These are phyloP conservation scores for Trilocha varians DNA, from an alignment of 2,888 invertebrate genomes.

Conservation along the genomic window DNA sequence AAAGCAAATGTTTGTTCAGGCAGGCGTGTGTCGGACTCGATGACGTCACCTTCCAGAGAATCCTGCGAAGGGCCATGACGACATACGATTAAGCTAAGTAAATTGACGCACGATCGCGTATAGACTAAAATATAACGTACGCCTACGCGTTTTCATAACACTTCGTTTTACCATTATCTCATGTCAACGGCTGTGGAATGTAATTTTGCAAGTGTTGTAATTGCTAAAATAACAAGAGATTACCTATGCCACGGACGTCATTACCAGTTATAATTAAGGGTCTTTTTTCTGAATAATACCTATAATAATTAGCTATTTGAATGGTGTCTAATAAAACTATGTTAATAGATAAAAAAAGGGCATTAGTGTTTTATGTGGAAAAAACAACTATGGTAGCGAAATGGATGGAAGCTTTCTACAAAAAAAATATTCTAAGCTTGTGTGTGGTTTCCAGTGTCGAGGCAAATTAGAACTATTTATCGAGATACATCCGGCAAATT, in stretches of 20 bases:
- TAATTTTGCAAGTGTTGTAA: constrained; percentile 11
- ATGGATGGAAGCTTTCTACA: no score
- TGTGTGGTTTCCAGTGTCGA: constrained; percentile 22
- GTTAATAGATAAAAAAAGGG: not conserved
- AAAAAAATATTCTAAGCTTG: constrained; percentile 5
- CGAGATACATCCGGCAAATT: constrained; percentile 57
- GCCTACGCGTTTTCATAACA: constrained; percentile 50
- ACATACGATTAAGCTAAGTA: constrained; percentile 45
- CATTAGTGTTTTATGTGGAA: not conserved
- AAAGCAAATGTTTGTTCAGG: constrained; percentile 30
- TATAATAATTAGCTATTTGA: no score
- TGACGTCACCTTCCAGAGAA: constrained; percentile 24
- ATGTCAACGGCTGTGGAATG: constrained; percentile 22
- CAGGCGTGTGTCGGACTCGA: constrained; percentile 17
- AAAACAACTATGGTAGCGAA: no score
- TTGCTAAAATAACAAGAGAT: not conserved
- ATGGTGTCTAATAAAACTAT: not conserved
- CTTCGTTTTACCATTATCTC: constrained; percentile 34
- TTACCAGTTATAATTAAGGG: no score
- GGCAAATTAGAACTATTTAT: constrained; percentile 34
- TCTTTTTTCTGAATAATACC: no score
- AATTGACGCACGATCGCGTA: constrained; percentile 57
- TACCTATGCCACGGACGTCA: no score
- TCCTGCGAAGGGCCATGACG: constrained; percentile 40
- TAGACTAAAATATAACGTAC: constrained; percentile 29